Base-by-base conservation (phyloP, 2,888 invertebrate species). In the Ctenicera cuprea region DNA sequence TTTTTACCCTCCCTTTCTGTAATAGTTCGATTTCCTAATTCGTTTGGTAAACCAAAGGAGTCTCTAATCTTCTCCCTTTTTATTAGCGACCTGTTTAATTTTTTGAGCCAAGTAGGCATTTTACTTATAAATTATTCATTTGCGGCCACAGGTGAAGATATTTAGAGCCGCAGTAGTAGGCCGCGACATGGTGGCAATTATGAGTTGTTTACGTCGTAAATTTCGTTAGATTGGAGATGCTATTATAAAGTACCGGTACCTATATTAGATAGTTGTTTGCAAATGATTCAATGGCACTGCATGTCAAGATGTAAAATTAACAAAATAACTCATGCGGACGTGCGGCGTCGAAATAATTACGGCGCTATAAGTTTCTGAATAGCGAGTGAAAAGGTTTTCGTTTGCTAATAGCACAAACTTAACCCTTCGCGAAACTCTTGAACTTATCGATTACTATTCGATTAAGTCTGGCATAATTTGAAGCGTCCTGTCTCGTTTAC, bases 341-440 rank as follows among this genome's bases (percentile, higher is more conserved):
- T 54, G 54, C 26, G n/a, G 54, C 30, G 26, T 30, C 54, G 54
- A 54, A 54, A 54, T 54, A 54, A 54, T 54, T 54, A 54, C 54
- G 54, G 11, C 30, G 30, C 22, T 30, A 30, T 54, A 54, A 54
- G 33, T 54, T 54, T 30, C 11, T 30, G 26, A 54, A 52, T n/a
- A 52, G 22, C n/a, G 52, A 52, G 26, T n/a, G 52, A 52, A 20
- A 18, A 48, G 48, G 18, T 48, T 48, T 48, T 48, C 48, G 20
- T 18, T 48, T 48, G 48, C 14, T 22, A 50, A 50, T 22, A 50
- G 22, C 50, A 22, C 18, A 20, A 50, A 22, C 20, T 20, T 22
- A 50, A 22, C 12, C 54, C 30, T 54, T 54, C 54, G 54, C 54
- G 54, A 30, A 54, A 54, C 54, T 26, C 54, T 26, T 30, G 30